These are phyloP conservation scores for Drosophila quasianomalipes DNA, from an alignment of 2,888 invertebrate genomes.

Conservation along the genomic window DNA sequence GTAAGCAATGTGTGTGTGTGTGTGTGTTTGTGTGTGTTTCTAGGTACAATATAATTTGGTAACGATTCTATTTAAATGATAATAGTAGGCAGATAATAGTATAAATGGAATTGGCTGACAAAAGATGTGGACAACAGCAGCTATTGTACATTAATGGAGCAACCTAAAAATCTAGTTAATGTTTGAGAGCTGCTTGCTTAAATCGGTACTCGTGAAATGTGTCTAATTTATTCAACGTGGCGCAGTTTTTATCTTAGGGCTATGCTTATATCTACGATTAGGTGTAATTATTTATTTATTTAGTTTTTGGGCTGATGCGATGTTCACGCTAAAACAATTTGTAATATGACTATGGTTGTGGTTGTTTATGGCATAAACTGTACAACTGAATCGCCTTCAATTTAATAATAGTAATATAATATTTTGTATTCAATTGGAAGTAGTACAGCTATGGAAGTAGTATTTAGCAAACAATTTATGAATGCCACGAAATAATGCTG, in stretches of 20 bases:
- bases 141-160: conserved; percentile 48
- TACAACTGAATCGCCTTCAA: conserved; percentile 63
- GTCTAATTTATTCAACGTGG: conserved; percentile 23
- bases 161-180: conserved; percentile 41
- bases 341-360: conserved; percentile 36
- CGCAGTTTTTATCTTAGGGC: conserved; percentile 58
- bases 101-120: conserved; percentile 5
- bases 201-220: conserved; percentile 40
- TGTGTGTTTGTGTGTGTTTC: conserved; percentile 30
- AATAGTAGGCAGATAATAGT: conserved; percentile 4
- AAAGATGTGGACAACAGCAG: conserved; percentile 14
- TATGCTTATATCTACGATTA: conserved; percentile 72
- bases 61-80: conserved; percentile 53
- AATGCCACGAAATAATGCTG: conserved; percentile 11
- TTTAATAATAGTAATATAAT: conserved; percentile 9
- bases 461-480: conserved; percentile 5
- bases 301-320: conserved; percentile 8
- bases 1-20: conserved; percentile 36
- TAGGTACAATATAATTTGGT: conserved; percentile 67
- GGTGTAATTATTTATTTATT: conserved; percentile 55
- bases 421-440: conserved; percentile 9
- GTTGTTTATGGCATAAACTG: conserved; percentile 54
- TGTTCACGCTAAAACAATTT: conserved; percentile 43
- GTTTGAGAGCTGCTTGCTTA: conserved; percentile 28
- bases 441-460: conserved; percentile 39